A percentile compares a stretch with the other conserved stretches of the same genome.
Conservation (phyloP, 2,888 invertebrate genomes). For the Phoenoteleia sp. region DNA sequence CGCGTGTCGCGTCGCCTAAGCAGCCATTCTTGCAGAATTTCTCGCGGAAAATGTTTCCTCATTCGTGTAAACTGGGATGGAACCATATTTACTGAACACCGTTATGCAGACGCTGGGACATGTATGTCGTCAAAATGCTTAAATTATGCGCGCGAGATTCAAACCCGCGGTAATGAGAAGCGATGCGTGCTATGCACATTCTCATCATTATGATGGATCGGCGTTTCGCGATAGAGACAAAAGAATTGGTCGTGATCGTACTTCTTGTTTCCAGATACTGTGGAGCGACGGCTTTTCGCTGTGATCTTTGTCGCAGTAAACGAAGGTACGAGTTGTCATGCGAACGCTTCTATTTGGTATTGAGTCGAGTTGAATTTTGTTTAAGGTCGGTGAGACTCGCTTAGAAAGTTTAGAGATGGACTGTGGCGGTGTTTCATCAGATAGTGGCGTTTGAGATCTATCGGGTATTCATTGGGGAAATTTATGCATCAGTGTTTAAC, state of each 20-base stretch:
- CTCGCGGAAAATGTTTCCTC: background rate
- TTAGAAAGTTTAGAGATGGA: slow-evolving; percentile 6
- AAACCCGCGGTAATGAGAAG: slow-evolving; percentile 33
- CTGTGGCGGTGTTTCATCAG: background rate
- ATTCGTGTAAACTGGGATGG: too few relatives aligned
- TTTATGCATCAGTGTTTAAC: too few relatives aligned
- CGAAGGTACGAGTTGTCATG: slow-evolving; percentile 7
- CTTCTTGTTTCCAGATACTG: slow-evolving; percentile 32
- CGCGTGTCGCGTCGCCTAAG: slow-evolving; percentile 61
- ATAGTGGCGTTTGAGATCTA: background rate
- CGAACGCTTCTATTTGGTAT: slow-evolving; percentile 26
- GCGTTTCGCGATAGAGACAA: slow-evolving; percentile 34
- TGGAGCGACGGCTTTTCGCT: background rate
- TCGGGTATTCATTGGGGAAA: background rate
- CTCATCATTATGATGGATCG: slow-evolving; percentile 34
- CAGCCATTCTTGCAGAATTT: slow-evolving; percentile 28
- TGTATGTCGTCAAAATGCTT: too few relatives aligned
- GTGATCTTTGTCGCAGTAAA: background rate
- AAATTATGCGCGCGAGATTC: slow-evolving; percentile 7
- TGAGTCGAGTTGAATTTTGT: slow-evolving; percentile 6
- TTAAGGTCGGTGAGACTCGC: background rate
- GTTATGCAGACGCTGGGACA: too few relatives aligned
- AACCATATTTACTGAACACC: too few relatives aligned
- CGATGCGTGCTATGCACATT: slow-evolving; percentile 5
- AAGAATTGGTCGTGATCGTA: slow-evolving; percentile 39